These are phyloP conservation scores for Lepus townsendii DNA, from an alignment of 2,797 vertebrate species.

Conservation along the genomic window DNA sequence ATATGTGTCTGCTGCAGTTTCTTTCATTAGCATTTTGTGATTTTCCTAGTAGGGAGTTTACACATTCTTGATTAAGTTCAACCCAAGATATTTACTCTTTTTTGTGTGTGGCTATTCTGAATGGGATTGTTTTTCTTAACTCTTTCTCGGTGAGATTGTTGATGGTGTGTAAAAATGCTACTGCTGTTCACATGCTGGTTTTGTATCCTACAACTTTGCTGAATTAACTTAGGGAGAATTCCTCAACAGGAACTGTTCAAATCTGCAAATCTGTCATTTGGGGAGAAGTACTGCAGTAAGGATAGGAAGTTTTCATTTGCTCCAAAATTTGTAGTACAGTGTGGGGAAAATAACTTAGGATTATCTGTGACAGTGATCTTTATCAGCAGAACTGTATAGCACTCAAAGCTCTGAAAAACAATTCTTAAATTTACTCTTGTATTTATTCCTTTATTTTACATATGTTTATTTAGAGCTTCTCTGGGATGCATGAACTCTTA, in stretches of 20 bases:
- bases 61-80: no score
- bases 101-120: no score
- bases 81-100: no score
- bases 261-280: conserved; percentile 28
- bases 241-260: not conserved
- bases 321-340: not conserved
- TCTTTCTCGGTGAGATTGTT: no score
- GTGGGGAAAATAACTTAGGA: not conserved
- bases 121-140: no score
- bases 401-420: not conserved
- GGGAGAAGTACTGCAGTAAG: not conserved
- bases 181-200: no score
- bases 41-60: no score
- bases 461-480: not conserved
- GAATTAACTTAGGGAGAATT: not conserved
- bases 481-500: not conserved
- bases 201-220: no score
- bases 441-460: not conserved
- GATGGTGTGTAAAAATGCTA: no score
- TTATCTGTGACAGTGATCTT: not conserved
- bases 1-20: no score
- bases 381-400: not conserved
- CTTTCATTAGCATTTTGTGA: no score
- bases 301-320: not conserved
- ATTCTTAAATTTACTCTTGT: not conserved